phyloP scores from a whole-genome alignment of 2,113 vertebrate genomes.

The Microcebus tavaratra region DNA sequence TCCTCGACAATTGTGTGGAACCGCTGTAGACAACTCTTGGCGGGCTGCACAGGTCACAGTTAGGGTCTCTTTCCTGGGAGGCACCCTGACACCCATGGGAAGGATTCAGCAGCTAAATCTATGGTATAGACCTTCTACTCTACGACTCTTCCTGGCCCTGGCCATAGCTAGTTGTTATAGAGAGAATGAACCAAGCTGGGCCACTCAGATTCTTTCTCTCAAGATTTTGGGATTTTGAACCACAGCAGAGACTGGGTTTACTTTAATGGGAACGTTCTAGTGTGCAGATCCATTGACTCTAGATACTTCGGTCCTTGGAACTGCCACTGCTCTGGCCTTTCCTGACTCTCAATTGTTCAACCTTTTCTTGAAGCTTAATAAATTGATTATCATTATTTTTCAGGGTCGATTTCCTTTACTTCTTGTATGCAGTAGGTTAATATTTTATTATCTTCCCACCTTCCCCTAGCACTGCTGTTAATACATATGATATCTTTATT shows the following conservation, averaged over 20 bases:
- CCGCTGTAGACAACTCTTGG: neutral
- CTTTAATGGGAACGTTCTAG: neutral
- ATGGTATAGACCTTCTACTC: no score
- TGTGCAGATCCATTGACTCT: neutral
- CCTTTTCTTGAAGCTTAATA: slow-evolving; percentile 10
- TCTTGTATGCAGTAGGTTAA: neutral
- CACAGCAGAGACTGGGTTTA: neutral
- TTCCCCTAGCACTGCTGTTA: neutral
- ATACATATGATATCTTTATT: neutral
- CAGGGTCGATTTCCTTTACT: slow-evolving; percentile 11
- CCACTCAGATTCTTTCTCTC: neutral
- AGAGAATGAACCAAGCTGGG: neutral
- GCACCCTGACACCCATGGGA: neutral
- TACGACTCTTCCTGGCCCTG: no score
- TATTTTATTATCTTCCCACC: neutral
- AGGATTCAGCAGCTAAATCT: neutral
- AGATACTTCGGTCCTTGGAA: neutral
- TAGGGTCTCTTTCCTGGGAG: neutral
- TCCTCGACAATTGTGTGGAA: neutral
- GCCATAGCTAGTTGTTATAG: neutral
- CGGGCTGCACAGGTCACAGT: neutral
- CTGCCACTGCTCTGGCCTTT: neutral
- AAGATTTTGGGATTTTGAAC: neutral
- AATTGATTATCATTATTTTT: slow-evolving; percentile 1
- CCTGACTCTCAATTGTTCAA: neutral